Evolutionary conservation across 2,797 vertebrate species (phyloP).

Genomic region (Aplochiton taeniatus): DNA sequence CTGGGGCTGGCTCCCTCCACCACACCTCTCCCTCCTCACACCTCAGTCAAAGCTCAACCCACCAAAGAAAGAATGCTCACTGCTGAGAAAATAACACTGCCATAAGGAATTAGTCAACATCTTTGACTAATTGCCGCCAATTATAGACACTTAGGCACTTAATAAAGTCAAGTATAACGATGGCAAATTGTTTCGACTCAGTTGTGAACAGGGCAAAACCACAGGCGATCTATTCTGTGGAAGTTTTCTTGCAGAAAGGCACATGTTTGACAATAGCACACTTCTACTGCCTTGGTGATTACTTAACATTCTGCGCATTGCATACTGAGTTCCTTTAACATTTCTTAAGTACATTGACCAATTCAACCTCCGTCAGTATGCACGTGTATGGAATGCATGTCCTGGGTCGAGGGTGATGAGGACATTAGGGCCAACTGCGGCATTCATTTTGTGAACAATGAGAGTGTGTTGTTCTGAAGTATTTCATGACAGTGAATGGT

Average conservation of each 20-base stretch:
- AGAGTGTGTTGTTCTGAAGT: slow-evolving; percentile 11
- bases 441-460: slow-evolving; percentile 18
- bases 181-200: slow-evolving; percentile 46
- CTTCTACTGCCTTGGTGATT: no score
- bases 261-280: no score
- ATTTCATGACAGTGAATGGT: no score
- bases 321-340: no score
- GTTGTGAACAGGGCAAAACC: slow-evolving; percentile 32
- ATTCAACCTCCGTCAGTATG: background rate
- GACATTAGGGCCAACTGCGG: background rate
- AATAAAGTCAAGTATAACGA: slow-evolving; percentile 57
- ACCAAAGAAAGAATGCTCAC: slow-evolving; percentile 41
- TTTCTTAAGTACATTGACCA: no score
- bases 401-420: slow-evolving; percentile 19
- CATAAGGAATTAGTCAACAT: slow-evolving; percentile 47
- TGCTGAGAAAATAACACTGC: slow-evolving; percentile 30
- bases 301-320: no score
- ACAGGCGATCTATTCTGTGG: background rate
- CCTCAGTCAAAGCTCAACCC: slow-evolving; percentile 28
- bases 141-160: slow-evolving; percentile 56
- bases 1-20: background rate
- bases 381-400: background rate
- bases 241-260: no score
- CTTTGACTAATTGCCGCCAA: slow-evolving; percentile 49
- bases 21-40: slow-evolving; percentile 23